These are phyloP conservation scores for Taeniopygia guttata DNA, from an alignment of 2,797 vertebrate species.

Conservation along the genomic window DNA sequence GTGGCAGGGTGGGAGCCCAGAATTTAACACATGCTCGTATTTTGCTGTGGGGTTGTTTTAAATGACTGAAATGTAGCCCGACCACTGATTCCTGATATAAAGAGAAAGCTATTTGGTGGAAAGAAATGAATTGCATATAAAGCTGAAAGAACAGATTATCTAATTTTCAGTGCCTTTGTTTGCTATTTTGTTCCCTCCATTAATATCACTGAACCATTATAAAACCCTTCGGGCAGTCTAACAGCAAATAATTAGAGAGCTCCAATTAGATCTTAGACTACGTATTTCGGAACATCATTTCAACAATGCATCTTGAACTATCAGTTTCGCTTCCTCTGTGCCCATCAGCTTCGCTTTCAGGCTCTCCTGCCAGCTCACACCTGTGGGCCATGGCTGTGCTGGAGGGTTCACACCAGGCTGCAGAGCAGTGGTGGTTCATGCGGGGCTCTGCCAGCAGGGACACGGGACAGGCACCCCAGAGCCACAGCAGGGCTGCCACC, in stretches of 20 bases:
- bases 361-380: neutral
- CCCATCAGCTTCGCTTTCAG: neutral
- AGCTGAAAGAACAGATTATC: neutral
- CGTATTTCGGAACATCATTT: neutral
- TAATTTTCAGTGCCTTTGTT: neutral
- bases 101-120: neutral
- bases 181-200: neutral
- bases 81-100: neutral
- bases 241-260: neutral
- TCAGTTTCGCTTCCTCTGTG: neutral
- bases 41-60: neutral
- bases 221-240: neutral
- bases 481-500: slow-evolving; percentile 47
- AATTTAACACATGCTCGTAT: neutral
- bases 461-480: rapidly evolving
- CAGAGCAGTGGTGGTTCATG: neutral
- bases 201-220: neutral
- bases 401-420: neutral
- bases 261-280: neutral
- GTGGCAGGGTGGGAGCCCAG: neutral
- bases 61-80: neutral
- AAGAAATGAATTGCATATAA: neutral
- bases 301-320: neutral
- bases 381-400: neutral
- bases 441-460: rapidly evolving